These are phyloP conservation scores for Habropoda laboriosa DNA, from an alignment of 1,140 invertebrate species.

Conservation along the genomic window DNA sequence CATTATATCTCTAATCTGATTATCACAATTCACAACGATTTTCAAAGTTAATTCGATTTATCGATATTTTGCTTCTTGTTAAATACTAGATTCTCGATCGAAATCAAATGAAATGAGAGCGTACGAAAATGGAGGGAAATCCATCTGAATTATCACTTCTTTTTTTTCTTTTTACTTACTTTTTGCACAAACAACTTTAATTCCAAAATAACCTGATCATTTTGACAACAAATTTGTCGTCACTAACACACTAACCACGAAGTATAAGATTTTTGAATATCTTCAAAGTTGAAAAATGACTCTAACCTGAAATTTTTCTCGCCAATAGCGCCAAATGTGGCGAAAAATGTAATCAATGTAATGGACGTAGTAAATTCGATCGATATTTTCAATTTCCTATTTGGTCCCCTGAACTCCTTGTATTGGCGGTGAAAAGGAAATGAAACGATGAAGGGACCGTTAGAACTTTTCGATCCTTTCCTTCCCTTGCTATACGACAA, in stretches of 20 bases:
- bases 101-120: neutral
- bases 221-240: neutral
- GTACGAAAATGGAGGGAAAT: neutral
- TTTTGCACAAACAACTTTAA: neutral
- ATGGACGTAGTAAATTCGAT: too few species aligned
- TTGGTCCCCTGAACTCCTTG: neutral
- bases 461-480: neutral
- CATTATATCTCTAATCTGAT: too few species aligned
- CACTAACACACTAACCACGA: neutral
- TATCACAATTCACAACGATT: too few species aligned
- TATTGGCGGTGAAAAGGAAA: neutral
- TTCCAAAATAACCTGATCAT: neutral
- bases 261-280: neutral
- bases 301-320: neutral
- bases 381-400: neutral
- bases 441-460: neutral
- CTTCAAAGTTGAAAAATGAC: neutral
- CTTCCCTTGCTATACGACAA: neutral
- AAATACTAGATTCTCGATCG: neutral
- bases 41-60: neutral
- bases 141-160: neutral
- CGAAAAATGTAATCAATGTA: neutral
- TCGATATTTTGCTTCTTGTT: neutral
- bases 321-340: neutral
- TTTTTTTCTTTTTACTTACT: neutral